Evolutionary conservation across 2,113 vertebrate genomes (phyloP), one percentile per base, ranked within the genome.

Genomic region (Trachemys scripta): DNA sequence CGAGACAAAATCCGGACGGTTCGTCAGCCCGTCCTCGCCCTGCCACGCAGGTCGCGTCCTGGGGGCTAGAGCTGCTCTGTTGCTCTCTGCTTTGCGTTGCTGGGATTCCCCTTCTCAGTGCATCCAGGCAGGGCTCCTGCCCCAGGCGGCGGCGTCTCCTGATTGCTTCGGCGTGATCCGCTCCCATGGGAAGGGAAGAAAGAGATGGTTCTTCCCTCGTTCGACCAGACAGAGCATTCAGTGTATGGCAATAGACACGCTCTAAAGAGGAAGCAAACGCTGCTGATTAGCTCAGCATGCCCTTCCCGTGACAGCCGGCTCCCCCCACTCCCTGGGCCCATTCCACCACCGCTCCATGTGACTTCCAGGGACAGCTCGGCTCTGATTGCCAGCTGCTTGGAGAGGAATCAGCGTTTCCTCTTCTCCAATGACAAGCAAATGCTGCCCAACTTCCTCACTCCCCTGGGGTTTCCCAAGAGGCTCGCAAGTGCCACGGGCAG

Each of bases 161-260:
- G 1, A 76, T 90, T 89, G 92, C 95, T 92, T 14, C 5, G 85
- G 88, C 69, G 7, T 25, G 31, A 94, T 95, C 92, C 20, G 4
- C 7, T 45, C 35, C 78, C 96, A 96, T 27, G 59, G 57, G 22
- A 31, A 27, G n/a, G 19, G 90, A 65, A n/a, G 25, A 96, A 96
- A 95, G 93, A 83, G 80, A 38, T 6, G 2, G 56, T 84, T 65
- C 47, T 87, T 42, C 42, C 50, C 22, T 29, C 38, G n/a, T n/a
- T n/a, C n/a, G 86, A 83, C 3, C 57, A 92, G 97, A 97, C 89
- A 85, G 95, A 90, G 35, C 35, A 89, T 84, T 90, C 95, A 95
- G 82, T 88, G 90, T 90, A 82, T 78, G 90, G 94, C 82, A 29
- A 76, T 0, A 50, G 92, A 94, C 31, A 80, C 53, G 1, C 10